A percentile compares a stretch with the other conserved stretches of the same genome.
phyloP scores from a whole-genome alignment of 2,888 invertebrate genomes.

The Hetaerina titia region DNA sequence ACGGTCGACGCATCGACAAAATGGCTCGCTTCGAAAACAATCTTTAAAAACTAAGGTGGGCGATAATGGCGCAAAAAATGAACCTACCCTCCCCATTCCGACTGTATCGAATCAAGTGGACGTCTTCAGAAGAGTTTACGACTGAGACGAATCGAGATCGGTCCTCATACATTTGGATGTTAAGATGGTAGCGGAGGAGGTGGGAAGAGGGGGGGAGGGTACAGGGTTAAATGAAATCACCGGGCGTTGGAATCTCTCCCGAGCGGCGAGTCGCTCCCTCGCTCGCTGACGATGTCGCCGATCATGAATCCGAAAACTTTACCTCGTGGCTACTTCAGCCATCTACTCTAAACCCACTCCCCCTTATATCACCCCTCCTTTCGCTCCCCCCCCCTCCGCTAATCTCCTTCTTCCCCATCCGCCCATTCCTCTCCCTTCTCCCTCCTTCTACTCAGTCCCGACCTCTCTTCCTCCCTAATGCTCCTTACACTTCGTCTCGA shows the following conservation, averaged over 20 bases:
- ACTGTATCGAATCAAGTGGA: constrained; percentile 28
- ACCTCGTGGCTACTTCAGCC: neutral
- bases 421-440: neutral
- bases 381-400: neutral
- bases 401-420: neutral
- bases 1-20: neutral
- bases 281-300: neutral
- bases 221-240: neutral
- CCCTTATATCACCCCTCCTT: neutral
- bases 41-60: neutral
- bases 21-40: neutral
- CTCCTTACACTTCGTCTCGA: neutral
- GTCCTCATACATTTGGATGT: constrained; percentile 35
- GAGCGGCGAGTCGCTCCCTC: neutral
- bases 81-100: neutral
- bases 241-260: neutral
- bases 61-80: neutral
- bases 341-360: neutral
- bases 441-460: neutral
- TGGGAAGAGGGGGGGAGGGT: neutral
- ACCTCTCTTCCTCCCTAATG: neutral
- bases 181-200: neutral
- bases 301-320: neutral
- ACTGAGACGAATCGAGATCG: constrained; percentile 5
- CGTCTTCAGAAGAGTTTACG: constrained; percentile 21